Evolutionary conservation across 1,140 invertebrate genomes (phyloP).

Genomic region (Papilio helenus): DNA sequence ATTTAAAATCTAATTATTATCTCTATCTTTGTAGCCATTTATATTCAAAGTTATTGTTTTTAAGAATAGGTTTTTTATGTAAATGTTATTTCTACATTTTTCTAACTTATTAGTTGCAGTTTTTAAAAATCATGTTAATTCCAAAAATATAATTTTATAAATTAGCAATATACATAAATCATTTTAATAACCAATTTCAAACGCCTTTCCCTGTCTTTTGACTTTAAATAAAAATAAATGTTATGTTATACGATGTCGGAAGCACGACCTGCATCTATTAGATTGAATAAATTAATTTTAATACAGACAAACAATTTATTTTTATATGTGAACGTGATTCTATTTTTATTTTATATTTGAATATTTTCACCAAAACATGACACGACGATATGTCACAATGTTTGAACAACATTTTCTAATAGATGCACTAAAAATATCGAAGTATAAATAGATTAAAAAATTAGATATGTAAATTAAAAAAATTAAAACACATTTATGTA

Average conservation of each 20-base stretch:
- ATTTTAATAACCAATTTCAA: not conserved
- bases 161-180: not conserved
- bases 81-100: too few relatives aligned
- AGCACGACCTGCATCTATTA: not conserved
- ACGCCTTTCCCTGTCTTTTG: not conserved
- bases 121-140: too few relatives aligned
- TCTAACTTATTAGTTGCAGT: too few relatives aligned
- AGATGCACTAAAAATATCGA: not conserved
- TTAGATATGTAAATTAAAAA: slow-evolving; percentile 2
- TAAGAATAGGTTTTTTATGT: too few relatives aligned
- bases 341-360: slow-evolving; percentile 16
- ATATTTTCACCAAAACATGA: slow-evolving; percentile 7
- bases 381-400: not conserved
- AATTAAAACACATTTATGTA: not conserved
- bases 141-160: too few relatives aligned
- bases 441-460: slow-evolving; percentile 7
- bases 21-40: too few relatives aligned
- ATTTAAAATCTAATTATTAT: too few relatives aligned
- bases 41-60: too few relatives aligned
- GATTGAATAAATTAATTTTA: slow-evolving; percentile 2
- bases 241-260: not conserved
- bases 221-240: not conserved
- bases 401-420: slow-evolving; percentile 1
- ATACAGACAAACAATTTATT: slow-evolving; percentile 5
- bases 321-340: not conserved